phyloP scores from a whole-genome alignment of 2,888 invertebrate genomes.

The Drosophila borealis region DNA sequence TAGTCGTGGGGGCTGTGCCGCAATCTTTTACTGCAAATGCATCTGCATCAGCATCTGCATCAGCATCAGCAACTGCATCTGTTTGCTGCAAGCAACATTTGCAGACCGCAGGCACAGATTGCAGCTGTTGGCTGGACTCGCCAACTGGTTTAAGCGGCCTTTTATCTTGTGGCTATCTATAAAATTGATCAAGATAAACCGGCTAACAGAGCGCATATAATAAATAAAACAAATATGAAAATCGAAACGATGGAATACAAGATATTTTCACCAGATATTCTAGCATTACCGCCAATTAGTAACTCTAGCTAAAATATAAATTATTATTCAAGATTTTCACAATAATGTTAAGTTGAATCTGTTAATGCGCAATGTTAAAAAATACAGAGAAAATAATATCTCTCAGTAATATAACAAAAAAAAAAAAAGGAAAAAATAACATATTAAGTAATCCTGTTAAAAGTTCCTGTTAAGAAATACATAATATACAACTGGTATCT shows the following conservation, averaged over 20 bases:
- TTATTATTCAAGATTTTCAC: neutral
- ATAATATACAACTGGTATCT: no score
- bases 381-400: neutral
- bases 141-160: conserved; percentile 42
- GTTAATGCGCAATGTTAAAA: no score
- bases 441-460: no score
- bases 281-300: conserved; percentile 18
- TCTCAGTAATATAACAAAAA: neutral
- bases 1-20: conserved; percentile 76
- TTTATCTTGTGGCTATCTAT: conserved; percentile 43
- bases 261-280: conserved; percentile 20
- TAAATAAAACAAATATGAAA: conserved; percentile 44
- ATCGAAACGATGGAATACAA: conserved; percentile 28
- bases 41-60: neutral
- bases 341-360: neutral
- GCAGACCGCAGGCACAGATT: conserved; percentile 36
- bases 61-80: neutral
- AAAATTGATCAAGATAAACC: conserved; percentile 51
- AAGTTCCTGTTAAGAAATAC: no score
- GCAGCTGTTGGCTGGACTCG: conserved; percentile 29
- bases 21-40: neutral
- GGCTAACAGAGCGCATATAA: conserved; percentile 28
- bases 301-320: conserved; percentile 8
- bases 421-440: no score
- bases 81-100: neutral